Evolutionary conservation across 1,140 invertebrate genomes (phyloP).

Genomic region (Heliconius eleuchia): DNA sequence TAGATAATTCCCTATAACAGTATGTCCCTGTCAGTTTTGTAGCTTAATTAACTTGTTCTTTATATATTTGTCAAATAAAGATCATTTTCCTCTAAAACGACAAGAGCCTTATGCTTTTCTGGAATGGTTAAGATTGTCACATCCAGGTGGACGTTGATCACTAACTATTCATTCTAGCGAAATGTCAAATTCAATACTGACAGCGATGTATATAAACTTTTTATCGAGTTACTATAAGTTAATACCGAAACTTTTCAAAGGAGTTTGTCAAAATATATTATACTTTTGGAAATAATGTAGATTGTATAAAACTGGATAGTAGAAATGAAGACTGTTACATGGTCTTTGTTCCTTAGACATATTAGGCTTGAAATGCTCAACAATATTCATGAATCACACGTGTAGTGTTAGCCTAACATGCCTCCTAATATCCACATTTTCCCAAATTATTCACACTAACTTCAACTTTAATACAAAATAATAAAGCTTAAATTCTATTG

Average conservation of each 20-base stretch:
- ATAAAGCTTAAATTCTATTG: conserved; percentile 25
- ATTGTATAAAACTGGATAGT: neutral
- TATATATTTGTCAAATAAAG: neutral
- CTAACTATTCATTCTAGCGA: conserved; percentile 59
- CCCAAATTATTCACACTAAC: conserved; percentile 8
- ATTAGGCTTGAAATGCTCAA: conserved; percentile 42
- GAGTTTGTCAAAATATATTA: neutral
- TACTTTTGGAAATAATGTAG: neutral
- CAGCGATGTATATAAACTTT: neutral
- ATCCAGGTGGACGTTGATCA: conserved; percentile 56
- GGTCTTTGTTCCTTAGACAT: conserved; percentile 19
- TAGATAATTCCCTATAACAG: conserved; percentile 37
- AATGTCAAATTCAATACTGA: conserved; percentile 58
- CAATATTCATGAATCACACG: conserved; percentile 50
- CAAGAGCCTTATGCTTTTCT: conserved; percentile 28
- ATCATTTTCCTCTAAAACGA: conserved; percentile 12
- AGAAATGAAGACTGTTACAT: neutral
- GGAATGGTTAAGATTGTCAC: conserved; percentile 38
- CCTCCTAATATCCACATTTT: conserved; percentile 38
- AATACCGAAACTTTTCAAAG: neutral
- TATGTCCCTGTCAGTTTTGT: conserved; percentile 14
- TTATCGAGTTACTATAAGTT: neutral
- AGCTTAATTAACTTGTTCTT: neutral
- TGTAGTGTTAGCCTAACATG: conserved; percentile 40
- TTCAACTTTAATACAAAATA: conserved; percentile 5